phyloP scores from a whole-genome alignment of 1,140 invertebrate genomes.

The Trachelipus rathkii region DNA sequence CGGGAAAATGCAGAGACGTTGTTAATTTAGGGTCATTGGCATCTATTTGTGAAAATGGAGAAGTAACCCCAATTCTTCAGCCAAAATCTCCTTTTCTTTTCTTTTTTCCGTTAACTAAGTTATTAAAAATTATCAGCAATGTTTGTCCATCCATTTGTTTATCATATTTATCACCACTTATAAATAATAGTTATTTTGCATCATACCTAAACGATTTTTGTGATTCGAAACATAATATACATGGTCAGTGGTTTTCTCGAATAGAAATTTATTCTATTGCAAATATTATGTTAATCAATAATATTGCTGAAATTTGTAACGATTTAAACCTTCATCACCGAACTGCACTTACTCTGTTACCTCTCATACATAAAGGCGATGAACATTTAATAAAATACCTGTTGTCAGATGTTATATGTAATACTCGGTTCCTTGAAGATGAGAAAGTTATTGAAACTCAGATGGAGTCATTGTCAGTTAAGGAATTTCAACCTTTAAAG shows the following conservation, averaged over 20 bases:
- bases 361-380: conserved; percentile 37
- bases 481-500: conserved; percentile 37
- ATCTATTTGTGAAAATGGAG: conserved; percentile 34
- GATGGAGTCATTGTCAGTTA: conserved; percentile 26
- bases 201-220: conserved; percentile 29
- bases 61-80: conserved; percentile 31
- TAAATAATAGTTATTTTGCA: conserved; percentile 28
- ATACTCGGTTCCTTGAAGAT: conserved; percentile 28
- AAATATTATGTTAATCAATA: conserved; percentile 30
- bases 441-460: conserved; percentile 24
- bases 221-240: not conserved
- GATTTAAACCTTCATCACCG: conserved; percentile 31
- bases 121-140: conserved; percentile 26
- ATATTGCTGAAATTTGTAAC: not conserved
- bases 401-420: conserved; percentile 31
- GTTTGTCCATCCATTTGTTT: conserved; percentile 31
- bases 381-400: conserved; percentile 34
- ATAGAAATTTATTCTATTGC: conserved; percentile 32
- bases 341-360: conserved; percentile 30
- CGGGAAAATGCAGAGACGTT: conserved; percentile 29
- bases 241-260: conserved; percentile 36
- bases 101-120: conserved; percentile 29
- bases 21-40: conserved; percentile 36
- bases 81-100: conserved; percentile 33
- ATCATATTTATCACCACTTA: not conserved